Evolutionary conservation across 2,888 invertebrate species (phyloP).

Genomic region (Limnephilus rhombicus): DNA sequence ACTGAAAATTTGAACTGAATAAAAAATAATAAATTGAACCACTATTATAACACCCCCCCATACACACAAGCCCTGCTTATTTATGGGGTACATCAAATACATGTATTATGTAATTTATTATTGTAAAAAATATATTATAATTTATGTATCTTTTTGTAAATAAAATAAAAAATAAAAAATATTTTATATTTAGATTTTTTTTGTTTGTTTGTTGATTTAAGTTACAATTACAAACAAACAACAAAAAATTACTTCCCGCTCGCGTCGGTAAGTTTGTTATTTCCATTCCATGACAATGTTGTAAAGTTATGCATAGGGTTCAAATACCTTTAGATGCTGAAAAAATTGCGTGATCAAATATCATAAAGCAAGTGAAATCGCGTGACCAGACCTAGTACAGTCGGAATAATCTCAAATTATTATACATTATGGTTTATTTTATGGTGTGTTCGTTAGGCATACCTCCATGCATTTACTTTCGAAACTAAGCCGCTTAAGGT

Average conservation of each 20-base stretch:
- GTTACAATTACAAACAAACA: too few species aligned
- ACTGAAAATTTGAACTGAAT: too few species aligned
- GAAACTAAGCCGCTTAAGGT: neutral
- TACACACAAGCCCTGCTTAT: too few species aligned
- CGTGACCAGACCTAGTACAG: slow-evolving; percentile 19
- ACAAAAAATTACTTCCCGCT: neutral
- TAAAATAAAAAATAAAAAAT: too few species aligned
- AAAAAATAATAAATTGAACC: too few species aligned
- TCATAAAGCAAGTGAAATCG: slow-evolving; percentile 30
- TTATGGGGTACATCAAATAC: too few species aligned
- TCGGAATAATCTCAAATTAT: slow-evolving; percentile 25
- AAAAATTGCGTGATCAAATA: slow-evolving; percentile 59
- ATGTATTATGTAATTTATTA: too few species aligned
- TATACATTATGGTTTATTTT: slow-evolving; percentile 2
- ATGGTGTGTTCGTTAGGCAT: neutral
- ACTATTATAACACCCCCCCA: too few species aligned
- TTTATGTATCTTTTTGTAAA: too few species aligned
- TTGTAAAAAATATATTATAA: too few species aligned
- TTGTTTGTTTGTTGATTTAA: neutral
- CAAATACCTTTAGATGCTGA: slow-evolving; percentile 49
- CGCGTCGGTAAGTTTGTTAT: neutral
- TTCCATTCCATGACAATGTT: neutral
- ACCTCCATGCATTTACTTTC: neutral
- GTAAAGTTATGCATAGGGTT: slow-evolving; percentile 37
- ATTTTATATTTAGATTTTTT: neutral